phyloP scores from a whole-genome alignment of 1,140 invertebrate species.

The Idris sp. region DNA sequence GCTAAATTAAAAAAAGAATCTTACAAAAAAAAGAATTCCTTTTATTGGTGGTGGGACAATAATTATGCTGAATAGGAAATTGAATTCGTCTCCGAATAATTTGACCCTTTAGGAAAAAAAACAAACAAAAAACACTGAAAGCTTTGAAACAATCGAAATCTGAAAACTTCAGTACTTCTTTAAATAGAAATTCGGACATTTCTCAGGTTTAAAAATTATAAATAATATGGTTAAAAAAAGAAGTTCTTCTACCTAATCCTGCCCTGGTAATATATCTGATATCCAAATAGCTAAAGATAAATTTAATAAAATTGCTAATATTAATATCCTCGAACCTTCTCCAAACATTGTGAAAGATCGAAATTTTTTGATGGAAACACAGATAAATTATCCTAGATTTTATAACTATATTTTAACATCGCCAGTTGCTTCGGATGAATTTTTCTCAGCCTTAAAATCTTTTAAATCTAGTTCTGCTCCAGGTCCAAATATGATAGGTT shows the following conservation, averaged over 20 bases:
- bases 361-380: too few species aligned
- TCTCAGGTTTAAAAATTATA: background rate
- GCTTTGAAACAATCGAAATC: too few species aligned
- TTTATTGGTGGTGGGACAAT: too few species aligned
- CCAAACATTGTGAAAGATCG: background rate
- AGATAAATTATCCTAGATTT: background rate
- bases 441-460: background rate
- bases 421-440: background rate
- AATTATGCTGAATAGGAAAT: too few species aligned
- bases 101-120: too few species aligned
- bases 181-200: too few species aligned
- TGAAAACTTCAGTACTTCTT: too few species aligned
- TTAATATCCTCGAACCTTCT: background rate
- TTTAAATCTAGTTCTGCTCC: background rate
- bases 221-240: background rate
- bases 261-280: background rate
- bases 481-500: too few species aligned
- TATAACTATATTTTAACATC: slow-evolving; percentile 1
- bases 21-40: too few species aligned
- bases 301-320: background rate
- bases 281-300: background rate
- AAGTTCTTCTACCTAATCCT: background rate
- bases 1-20: too few species aligned
- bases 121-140: too few species aligned
- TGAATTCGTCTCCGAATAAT: too few species aligned